phyloP scores from a whole-genome alignment of 2,113 vertebrate species.

The Vulpes ferrilata region DNA sequence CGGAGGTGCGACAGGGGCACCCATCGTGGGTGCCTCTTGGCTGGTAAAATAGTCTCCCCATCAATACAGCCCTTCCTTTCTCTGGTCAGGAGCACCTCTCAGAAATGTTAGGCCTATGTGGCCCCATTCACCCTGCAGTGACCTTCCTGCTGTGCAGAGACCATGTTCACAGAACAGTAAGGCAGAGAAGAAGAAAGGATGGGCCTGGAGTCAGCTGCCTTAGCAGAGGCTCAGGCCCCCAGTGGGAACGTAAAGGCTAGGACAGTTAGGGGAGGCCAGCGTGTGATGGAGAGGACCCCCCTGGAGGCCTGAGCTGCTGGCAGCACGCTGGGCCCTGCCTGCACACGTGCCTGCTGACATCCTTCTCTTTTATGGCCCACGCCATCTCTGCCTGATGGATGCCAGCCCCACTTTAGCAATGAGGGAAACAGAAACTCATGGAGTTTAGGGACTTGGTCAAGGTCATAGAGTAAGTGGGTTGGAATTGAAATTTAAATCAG shows the following conservation, averaged over 20 bases:
- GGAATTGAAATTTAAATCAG: neutral
- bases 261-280: neutral
- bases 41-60: neutral
- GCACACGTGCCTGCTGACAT: accelerated
- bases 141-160: neutral
- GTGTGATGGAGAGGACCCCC: neutral
- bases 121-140: neutral
- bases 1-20: too few species aligned
- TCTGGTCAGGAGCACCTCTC: neutral
- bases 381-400: neutral
- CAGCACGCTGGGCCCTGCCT: neutral
- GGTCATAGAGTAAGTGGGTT: neutral
- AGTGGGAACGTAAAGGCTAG: accelerated
- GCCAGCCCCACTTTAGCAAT: neutral
- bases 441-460: neutral
- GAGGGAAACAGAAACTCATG: neutral
- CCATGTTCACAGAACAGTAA: neutral
- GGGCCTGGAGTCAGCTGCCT: neutral
- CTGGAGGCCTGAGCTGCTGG: neutral
- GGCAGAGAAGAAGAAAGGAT: neutral
- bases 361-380: neutral
- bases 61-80: neutral
- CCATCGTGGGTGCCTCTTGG: neutral
- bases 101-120: neutral
- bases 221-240: neutral